Percentiles rank a stretch among this genome's conserved stretches.
phyloP scores from a whole-genome alignment of 1,140 invertebrate genomes.

The Paracyclopina nana region DNA sequence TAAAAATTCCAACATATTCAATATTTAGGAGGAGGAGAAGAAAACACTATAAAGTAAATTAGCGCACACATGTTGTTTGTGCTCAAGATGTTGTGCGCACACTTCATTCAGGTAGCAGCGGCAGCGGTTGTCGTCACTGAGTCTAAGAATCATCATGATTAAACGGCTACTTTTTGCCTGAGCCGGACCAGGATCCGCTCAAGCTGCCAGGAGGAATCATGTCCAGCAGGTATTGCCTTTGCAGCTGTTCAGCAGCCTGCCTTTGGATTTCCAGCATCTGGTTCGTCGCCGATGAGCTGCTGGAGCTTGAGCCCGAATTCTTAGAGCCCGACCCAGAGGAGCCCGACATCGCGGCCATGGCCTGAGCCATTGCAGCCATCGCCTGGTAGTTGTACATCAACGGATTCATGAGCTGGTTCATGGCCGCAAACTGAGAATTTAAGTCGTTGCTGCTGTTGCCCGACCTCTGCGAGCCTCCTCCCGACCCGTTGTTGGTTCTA shows the following conservation, averaged over 20 bases:
- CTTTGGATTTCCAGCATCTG: conserved; percentile 17
- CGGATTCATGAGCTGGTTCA: conserved; percentile 29
- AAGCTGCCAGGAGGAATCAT: conserved; percentile 49
- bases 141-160: no score
- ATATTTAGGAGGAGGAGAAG: no score
- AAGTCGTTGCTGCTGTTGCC: neutral
- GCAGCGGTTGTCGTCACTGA: no score
- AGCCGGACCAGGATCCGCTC: conserved; percentile 6
- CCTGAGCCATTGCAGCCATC: conserved; percentile 24
- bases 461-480: neutral
- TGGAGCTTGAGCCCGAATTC: conserved; percentile 14
- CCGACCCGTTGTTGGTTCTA: neutral
- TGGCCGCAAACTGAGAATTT: conserved; percentile 28
- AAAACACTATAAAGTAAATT: no score
- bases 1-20: no score
- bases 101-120: no score
- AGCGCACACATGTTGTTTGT: no score
- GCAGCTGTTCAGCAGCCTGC: conserved; percentile 42
- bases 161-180: no score
- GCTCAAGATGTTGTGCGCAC: no score
- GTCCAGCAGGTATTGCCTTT: conserved; percentile 83
- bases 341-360: conserved; percentile 25
- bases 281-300: conserved; percentile 10
- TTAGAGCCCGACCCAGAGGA: conserved; percentile 21
- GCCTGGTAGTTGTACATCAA: conserved; percentile 22